phyloP scores from a whole-genome alignment of 2,113 vertebrate species.

The Meleagris gallopavo region DNA sequence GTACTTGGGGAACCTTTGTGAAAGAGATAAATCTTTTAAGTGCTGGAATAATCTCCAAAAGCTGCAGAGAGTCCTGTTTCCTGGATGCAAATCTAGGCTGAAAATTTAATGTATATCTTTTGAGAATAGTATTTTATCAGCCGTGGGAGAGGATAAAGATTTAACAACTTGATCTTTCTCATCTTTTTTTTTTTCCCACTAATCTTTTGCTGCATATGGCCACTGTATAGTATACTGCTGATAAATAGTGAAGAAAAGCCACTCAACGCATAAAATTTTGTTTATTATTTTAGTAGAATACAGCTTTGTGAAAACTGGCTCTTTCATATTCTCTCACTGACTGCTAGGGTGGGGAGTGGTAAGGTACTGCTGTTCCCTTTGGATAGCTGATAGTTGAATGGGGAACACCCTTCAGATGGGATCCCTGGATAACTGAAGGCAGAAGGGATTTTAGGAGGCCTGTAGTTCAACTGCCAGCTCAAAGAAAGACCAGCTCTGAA shows the following conservation, averaged over 20 bases:
- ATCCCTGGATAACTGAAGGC: background rate
- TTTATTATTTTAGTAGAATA: background rate
- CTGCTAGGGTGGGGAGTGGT: background rate
- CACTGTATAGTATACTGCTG: background rate
- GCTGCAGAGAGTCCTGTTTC: background rate
- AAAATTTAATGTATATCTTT: background rate
- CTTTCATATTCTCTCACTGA: background rate
- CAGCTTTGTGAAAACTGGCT: background rate
- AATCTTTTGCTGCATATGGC: background rate
- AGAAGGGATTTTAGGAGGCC: background rate
- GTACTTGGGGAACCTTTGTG: background rate
- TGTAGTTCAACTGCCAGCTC: background rate
- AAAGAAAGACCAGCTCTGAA: background rate
- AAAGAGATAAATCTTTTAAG: conserved; percentile 52
- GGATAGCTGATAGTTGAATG: background rate
- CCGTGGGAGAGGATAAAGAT: conserved; percentile 4
- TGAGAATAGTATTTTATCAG: background rate
- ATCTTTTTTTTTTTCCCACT: background rate
- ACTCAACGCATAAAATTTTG: background rate
- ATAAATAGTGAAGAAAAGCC: background rate
- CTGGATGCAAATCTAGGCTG: background rate
- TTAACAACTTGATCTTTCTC: background rate
- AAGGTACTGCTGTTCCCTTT: background rate
- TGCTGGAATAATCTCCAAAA: conserved; percentile 16
- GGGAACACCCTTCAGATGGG: background rate